Conservation (phyloP, 2,797 vertebrate species). For the Xenops minutus region DNA sequence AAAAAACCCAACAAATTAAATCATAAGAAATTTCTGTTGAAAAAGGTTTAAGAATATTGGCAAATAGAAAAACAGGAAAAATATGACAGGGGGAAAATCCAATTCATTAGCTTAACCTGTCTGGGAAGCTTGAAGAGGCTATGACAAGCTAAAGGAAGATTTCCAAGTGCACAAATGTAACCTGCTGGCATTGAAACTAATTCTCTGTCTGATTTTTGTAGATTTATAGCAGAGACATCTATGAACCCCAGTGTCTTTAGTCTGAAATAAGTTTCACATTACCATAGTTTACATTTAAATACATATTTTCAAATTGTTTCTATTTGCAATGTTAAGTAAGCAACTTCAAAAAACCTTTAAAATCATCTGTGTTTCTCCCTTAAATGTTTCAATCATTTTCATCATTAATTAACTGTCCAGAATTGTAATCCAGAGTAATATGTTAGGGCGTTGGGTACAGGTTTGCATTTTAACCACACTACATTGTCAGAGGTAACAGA, state of each 20-base stretch:
- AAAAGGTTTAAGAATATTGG: background rate
- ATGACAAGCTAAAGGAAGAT: background rate
- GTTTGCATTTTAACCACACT: background rate
- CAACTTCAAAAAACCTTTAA: background rate
- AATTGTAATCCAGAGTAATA: background rate
- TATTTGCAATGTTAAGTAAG: background rate
- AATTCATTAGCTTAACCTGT: background rate
- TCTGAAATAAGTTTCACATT: background rate
- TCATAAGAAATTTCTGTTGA: background rate
- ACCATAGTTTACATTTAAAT: background rate
- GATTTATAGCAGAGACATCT: background rate
- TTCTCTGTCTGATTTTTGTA: background rate
- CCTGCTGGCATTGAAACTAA: background rate
- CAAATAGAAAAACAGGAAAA: background rate
- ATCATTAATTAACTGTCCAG: background rate
- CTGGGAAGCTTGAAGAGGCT: background rate
- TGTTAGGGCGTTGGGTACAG: background rate
- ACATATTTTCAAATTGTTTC: background rate
- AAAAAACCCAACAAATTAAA: background rate
- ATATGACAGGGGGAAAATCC: background rate
- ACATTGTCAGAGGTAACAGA: background rate
- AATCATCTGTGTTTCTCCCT: background rate
- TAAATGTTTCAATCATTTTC: background rate
- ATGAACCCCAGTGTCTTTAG: background rate
- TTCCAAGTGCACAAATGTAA: background rate